Evolutionary conservation across 2,888 invertebrate genomes (phyloP), one percentile per base, ranked within the genome.

Genomic region (Rhimphoctona megacephalus): DNA sequence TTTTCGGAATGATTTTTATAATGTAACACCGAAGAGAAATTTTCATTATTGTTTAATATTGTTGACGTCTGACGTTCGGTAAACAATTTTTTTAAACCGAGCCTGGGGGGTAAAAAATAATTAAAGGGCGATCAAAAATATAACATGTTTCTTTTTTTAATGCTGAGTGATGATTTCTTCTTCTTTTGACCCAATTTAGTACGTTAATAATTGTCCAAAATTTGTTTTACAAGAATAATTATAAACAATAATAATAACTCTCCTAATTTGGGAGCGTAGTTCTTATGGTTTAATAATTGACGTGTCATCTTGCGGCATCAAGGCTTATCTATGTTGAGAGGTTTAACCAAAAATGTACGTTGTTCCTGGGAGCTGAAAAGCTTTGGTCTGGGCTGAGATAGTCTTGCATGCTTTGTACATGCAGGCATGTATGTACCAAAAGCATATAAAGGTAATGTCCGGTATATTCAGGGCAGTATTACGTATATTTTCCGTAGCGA

Each of bases 401-500:
- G 19, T 66, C 39, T 67, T 43, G 22, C 11, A 1, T 46, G 43
- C 22, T 25, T 69, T 22, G 57, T 61, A 25, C 7, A 76, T 17
- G 33, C 33, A 2, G 39, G 57, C 22, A 61, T 54, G 76, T 76
- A 25, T 46, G 39, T 2, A 69, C 7, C 8, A 22, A 46, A 33
- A 8, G n/a, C 30, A 36, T 52, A 52, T 72, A 72, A 1, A 43
- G 39, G 14, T 22, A 22, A 30, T 17, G 57, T 57, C 46, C 22
- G 43, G 33, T 57, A 22, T 57, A 82, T 69, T 69, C 25, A 64
- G 30, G 9, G 49, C 61, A 30, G 61, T 61, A 30, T 61, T 30
- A 14, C 54, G 67, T 49, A 61, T 43, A 69, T 84, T 76, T 36
- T 49, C 61, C 52, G 74, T 61, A 74, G 36, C 79, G 54, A 74